Percentiles rank a stretch among this genome's conserved stretches.
These are phyloP conservation scores for Epinephelus malabaricus DNA, from an alignment of 2,797 vertebrate genomes.

Conservation along the genomic window DNA sequence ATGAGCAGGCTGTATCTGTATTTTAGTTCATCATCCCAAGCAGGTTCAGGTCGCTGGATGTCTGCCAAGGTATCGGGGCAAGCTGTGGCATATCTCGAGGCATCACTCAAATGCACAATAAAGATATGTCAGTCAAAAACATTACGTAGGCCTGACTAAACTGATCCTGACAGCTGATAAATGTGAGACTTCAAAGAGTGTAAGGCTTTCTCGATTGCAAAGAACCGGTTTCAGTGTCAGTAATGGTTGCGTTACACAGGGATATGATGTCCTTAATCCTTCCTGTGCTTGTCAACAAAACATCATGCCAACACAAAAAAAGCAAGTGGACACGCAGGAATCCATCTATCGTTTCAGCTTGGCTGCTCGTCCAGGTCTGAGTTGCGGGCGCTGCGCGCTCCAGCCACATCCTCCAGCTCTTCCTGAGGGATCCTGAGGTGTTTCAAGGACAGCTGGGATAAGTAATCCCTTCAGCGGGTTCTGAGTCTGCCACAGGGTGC, in stretches of 20 bases:
- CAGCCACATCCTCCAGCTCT: slow-evolving; percentile 23
- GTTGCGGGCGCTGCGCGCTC: slow-evolving; percentile 35
- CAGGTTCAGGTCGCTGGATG: not conserved
- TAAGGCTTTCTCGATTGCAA: not conserved
- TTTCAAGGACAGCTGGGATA: slow-evolving; percentile 36
- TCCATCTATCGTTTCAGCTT: slow-evolving; percentile 38
- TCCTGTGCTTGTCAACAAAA: slow-evolving; percentile 38
- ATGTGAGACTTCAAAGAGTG: not conserved
- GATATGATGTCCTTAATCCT: not conserved
- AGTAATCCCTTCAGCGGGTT: slow-evolving; percentile 36
- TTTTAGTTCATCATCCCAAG: slow-evolving; percentile 16
- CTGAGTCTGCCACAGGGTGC: slow-evolving; percentile 27
- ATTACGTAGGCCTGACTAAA: not conserved
- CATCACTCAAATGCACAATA: not conserved
- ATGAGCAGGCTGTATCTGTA: not conserved
- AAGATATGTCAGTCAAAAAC: slow-evolving; percentile 11
- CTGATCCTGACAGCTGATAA: not conserved
- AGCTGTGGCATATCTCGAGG: slow-evolving; percentile 1
- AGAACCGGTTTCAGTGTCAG: slow-evolving; percentile 1
- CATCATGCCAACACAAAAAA: slow-evolving; percentile 3
- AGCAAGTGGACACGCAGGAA: slow-evolving; percentile 28
- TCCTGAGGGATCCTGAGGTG: slow-evolving; percentile 1
- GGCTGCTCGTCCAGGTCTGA: slow-evolving; percentile 26
- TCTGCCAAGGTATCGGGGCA: not conserved
- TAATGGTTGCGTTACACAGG: slow-evolving; percentile 7